Conservation (phyloP, 2,113 vertebrate species). For the Etheostoma cragini region DNA sequence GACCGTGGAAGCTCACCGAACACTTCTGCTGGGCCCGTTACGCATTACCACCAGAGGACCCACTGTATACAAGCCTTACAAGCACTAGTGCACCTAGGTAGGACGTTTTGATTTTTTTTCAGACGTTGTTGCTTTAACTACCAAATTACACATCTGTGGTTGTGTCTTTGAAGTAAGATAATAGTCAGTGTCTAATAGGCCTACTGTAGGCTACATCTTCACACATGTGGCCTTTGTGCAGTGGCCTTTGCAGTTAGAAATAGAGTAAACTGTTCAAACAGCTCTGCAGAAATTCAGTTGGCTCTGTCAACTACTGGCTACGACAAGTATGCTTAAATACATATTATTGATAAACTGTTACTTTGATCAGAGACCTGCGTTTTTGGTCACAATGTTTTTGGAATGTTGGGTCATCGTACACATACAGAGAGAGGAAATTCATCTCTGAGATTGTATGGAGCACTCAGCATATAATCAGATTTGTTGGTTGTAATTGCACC, state of each 20-base stretch:
- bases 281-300: neutral
- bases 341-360: conserved; percentile 4
- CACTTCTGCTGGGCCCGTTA: conserved; percentile 21
- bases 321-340: neutral
- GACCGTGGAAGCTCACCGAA: conserved; percentile 45
- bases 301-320: neutral
- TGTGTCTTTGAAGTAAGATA: neutral
- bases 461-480: conserved; percentile 80
- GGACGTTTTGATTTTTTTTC: conserved; percentile 21
- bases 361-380: conserved; percentile 12
- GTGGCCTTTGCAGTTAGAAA: neutral
- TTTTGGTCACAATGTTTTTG: neutral
- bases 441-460: conserved; percentile 60
- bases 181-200: neutral
- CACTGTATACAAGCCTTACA: conserved; percentile 32
- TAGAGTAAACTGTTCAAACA: neutral
- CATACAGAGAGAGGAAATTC: conserved; percentile 34
- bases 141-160: neutral
- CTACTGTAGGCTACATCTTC: neutral
- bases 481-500: conserved; percentile 78
- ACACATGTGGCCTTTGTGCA: conserved; percentile 1
- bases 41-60: conserved; percentile 32
- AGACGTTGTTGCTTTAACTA: conserved; percentile 1
- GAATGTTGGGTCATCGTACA: conserved; percentile 32
- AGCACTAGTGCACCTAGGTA: conserved; percentile 52